Conservation (phyloP, 2,888 invertebrate species). For the Clivina fossor region DNA sequence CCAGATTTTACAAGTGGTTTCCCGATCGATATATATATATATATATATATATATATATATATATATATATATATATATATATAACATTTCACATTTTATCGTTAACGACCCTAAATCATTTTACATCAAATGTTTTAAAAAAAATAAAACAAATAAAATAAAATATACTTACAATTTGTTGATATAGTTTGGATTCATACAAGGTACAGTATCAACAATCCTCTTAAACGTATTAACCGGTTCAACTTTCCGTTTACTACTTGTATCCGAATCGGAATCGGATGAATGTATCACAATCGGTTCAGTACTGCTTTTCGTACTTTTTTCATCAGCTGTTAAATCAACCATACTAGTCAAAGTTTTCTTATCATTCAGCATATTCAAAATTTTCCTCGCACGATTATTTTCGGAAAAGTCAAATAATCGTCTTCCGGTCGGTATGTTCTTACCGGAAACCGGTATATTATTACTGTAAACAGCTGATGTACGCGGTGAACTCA, state of each 20-base stretch:
- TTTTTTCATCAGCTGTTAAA: conserved; percentile 36
- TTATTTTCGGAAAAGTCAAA: conserved; percentile 36
- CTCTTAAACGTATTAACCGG: conserved; percentile 60
- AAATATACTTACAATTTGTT: conserved; percentile 52
- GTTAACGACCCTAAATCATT: too few relatives aligned
- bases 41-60: too few relatives aligned
- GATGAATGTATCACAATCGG: conserved; percentile 47
- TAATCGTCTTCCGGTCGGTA: too few relatives aligned
- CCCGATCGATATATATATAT: too few relatives aligned
- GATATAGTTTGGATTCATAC: conserved; percentile 60
- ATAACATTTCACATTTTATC: too few relatives aligned
- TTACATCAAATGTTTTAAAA: not conserved
- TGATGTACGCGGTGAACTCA: conserved; percentile 47
- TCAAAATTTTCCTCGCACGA: conserved; percentile 39
- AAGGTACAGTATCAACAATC: conserved; percentile 56
- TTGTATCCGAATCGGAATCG: conserved; percentile 50
- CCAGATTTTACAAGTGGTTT: too few relatives aligned
- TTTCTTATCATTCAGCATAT: conserved; percentile 28
- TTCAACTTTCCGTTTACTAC: conserved; percentile 50
- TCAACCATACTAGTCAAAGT: conserved; percentile 33
- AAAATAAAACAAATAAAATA: conserved; percentile 6
- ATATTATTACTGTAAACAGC: conserved; percentile 37
- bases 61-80: too few relatives aligned
- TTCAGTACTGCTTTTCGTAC: conserved; percentile 37
- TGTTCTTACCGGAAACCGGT: conserved; percentile 44